A percentile compares a stretch with the other conserved stretches of the same genome.
These are phyloP conservation scores for Diadegma fenestrale DNA, from an alignment of 2,888 invertebrate species.

Conservation along the genomic window DNA sequence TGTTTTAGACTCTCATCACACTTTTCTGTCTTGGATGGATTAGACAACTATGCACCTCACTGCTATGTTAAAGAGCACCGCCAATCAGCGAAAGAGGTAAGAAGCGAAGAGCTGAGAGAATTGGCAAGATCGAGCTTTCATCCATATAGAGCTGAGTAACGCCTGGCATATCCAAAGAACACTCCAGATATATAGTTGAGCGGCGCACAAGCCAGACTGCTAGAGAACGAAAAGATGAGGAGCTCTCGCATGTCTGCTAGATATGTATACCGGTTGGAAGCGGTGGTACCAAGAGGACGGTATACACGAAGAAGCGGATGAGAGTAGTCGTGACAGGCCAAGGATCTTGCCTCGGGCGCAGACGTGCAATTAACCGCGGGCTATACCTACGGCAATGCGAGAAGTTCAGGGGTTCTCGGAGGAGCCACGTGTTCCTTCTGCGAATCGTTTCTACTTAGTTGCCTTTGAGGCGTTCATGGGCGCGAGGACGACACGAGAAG, in stretches of 20 bases:
- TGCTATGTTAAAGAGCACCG: background rate
- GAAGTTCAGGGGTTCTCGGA: conserved; percentile 67
- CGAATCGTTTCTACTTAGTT: conserved; percentile 19
- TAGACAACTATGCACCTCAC: background rate
- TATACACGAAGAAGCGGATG: conserved; percentile 25
- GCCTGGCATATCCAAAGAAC: conserved; percentile 22
- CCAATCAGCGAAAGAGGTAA: conserved; percentile 15
- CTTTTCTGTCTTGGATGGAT: background rate
- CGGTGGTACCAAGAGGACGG: conserved; percentile 4
- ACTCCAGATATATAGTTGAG: conserved; percentile 15
- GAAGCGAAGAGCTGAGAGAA: conserved; percentile 30
- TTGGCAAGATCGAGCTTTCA: conserved; percentile 46
- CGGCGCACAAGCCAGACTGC: conserved; percentile 34
- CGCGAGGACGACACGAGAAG: conserved; percentile 13
- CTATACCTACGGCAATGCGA: conserved; percentile 75
- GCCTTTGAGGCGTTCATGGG: background rate
- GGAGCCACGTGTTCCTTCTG: conserved; percentile 45
- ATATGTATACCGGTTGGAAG: conserved; percentile 30
- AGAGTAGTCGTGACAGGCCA: conserved; percentile 70
- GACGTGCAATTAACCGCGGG: conserved; percentile 84
- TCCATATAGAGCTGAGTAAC: conserved; percentile 15
- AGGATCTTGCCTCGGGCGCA: conserved; percentile 81
- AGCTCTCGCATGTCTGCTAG: conserved; percentile 29
- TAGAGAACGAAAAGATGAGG: conserved; percentile 35
- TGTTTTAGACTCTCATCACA: background rate